Evolutionary conservation across 2,113 vertebrate species (phyloP), one percentile per base, ranked within the genome.

Genomic region (Tamias sibiricus): DNA sequence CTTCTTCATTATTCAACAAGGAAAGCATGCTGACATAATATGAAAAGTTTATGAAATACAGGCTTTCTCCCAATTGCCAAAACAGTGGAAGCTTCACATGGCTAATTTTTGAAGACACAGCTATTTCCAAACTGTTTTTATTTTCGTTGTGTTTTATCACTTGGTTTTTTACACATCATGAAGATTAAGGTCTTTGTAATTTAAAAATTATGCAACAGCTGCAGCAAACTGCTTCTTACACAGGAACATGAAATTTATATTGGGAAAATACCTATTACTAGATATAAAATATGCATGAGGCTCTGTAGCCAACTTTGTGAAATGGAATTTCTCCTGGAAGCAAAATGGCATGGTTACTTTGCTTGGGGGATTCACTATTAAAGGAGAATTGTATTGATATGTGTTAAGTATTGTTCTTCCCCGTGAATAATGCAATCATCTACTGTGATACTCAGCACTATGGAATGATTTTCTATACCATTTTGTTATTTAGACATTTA

Each of bases 111-210:
- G 87, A 96, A 96, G 90, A 79, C 19, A 52, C n/a, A 68, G 77
- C 75, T 95, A 90, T 82, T 94, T 97, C 66, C n/a, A 92, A 90
- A 76, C 42, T 89, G 74, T 79, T 96, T 98, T 95, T 92, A 84
- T 95, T 97, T 95, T 95, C 22, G 2, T 69, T 44, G 52, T 82
- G 28, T 90, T 96, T 95, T 95, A 90, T 91, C 90, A 96, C 84
- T 94, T 94, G 26, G 35, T 75, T 88, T 94, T 87, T 88, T 86
- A 90, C 35, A 94, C 54, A 85, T 92, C 68, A 88, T 85, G 85
- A 95, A 97, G 92, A 97, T 97, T 86, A 97, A 97, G 81, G 42
- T 87, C 71, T 96, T 92, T 88, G 92, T 97, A 90, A 97, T 96
- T 95, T 95, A 92, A 97, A 97, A 97, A 96, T 96, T 94, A 95